Evolutionary conservation across 1,140 invertebrate species (phyloP).

Genomic region (Hirudo medicinalis): DNA sequence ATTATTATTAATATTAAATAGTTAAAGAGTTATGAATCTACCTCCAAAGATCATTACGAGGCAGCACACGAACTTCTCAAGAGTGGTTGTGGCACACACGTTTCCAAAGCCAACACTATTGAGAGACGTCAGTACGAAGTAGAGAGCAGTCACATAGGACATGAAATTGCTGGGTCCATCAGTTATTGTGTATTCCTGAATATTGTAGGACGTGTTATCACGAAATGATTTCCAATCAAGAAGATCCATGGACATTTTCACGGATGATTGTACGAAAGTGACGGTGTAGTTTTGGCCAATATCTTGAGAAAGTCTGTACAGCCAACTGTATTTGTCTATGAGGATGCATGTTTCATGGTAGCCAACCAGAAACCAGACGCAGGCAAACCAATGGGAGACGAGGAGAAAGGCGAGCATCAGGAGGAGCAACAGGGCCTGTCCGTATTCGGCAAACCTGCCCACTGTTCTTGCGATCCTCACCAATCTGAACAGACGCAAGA

Average conservation of each 20-base stretch:
- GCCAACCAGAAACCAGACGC: slow-evolving; percentile 69
- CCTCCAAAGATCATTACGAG: slow-evolving; percentile 99
- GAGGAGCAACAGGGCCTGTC: slow-evolving; percentile 94
- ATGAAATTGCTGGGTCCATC: slow-evolving; percentile 40
- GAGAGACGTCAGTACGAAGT: slow-evolving; percentile 99
- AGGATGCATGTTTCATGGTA: slow-evolving; percentile 30
- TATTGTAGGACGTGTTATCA: neutral
- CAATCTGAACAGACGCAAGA: slow-evolving; percentile 83
- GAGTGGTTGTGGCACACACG: slow-evolving; percentile 94
- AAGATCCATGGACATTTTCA: neutral
- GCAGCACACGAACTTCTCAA: slow-evolving; percentile 92
- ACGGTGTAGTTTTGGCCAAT: slow-evolving; percentile 28
- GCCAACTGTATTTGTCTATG: neutral
- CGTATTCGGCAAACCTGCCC: slow-evolving; percentile 97
- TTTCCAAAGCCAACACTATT: slow-evolving; percentile 99
- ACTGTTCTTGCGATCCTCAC: slow-evolving; percentile 94
- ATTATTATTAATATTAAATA: neutral
- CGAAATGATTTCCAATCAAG: neutral
- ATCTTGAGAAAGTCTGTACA: slow-evolving; percentile 4
- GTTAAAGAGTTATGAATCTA: slow-evolving; percentile 43
- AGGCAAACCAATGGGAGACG: slow-evolving; percentile 58
- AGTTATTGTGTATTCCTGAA: slow-evolving; percentile 26
- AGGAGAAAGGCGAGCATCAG: slow-evolving; percentile 52
- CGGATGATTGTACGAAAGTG: slow-evolving; percentile 20
- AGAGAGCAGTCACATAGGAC: slow-evolving; percentile 82